Percentiles rank a stretch among this genome's conserved stretches.
Conservation (phyloP, 2,113 vertebrate species). For the Hiodon alosoides region DNA sequence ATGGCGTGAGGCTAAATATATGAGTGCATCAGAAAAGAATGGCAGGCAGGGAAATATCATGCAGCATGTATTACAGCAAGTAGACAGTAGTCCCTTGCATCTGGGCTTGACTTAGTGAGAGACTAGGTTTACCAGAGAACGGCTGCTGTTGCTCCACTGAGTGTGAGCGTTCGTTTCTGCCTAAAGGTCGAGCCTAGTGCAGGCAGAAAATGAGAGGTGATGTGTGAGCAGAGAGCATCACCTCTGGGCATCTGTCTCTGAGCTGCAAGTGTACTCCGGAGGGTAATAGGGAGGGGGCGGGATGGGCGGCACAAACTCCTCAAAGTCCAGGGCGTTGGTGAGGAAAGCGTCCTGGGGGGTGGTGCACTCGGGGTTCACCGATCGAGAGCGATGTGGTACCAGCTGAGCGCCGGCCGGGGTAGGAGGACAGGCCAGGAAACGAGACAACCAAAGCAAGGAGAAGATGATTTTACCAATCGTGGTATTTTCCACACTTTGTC, state of each 20-base stretch:
- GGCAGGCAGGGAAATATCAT: background rate
- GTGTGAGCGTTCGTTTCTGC: background rate
- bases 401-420: slow-evolving; percentile 63
- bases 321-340: slow-evolving; percentile 86
- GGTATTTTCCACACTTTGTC: too few relatives aligned
- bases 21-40: background rate
- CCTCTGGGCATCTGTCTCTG: slow-evolving; percentile 92
- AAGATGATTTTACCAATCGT: background rate
- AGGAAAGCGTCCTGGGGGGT: slow-evolving; percentile 85
- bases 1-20: too few relatives aligned
- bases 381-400: slow-evolving; percentile 79
- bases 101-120: too few relatives aligned
- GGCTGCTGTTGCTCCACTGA: too few relatives aligned
- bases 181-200: background rate
- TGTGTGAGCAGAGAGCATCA: slow-evolving; percentile 33
- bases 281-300: slow-evolving; percentile 94
- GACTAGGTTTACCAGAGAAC: too few relatives aligned
- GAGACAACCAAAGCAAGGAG: slow-evolving; percentile 44
- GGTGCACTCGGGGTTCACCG: slow-evolving; percentile 80
- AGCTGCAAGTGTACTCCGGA: slow-evolving; percentile 95
- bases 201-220: background rate
- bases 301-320: slow-evolving; percentile 92
- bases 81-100: background rate
- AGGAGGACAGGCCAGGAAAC: slow-evolving; percentile 45
- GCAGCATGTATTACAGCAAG: background rate